Conservation (phyloP, 2,113 vertebrate genomes). For the Ploceus nigricollis region DNA sequence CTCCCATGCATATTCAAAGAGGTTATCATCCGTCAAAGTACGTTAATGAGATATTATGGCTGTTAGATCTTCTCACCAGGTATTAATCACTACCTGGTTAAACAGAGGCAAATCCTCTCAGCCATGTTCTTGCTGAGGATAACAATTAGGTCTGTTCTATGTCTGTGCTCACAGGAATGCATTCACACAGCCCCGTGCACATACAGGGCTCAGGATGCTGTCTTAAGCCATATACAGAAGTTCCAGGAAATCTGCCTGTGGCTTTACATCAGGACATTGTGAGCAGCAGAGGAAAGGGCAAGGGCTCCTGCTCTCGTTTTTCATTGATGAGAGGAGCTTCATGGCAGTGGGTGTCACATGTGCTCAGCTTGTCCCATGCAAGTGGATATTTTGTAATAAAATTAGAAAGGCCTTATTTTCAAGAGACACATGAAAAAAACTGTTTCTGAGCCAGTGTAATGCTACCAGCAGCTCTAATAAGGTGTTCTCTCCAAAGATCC, state of each 20-base stretch:
- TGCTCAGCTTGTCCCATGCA: background rate
- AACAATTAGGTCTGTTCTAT: background rate
- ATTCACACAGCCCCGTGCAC: background rate
- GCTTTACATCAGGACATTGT: background rate
- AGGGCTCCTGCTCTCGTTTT: background rate
- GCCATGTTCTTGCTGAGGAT: background rate
- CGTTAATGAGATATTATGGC: background rate
- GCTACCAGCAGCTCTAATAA: background rate
- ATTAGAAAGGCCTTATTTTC: background rate
- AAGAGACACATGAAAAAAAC: background rate
- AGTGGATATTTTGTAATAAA: background rate
- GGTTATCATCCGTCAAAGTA: fast-evolving
- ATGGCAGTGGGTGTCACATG: background rate
- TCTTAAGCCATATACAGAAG: background rate
- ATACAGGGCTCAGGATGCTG: background rate
- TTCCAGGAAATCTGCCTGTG: background rate
- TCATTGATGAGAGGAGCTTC: background rate
- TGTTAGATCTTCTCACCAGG: background rate
- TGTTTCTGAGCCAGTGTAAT: background rate
- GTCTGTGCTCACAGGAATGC: background rate
- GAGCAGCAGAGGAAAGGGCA: background rate
- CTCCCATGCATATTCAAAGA: background rate
- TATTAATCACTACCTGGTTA: background rate
- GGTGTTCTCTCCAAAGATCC: background rate
- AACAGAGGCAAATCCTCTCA: slow-evolving; percentile 31